phyloP scores from a whole-genome alignment of 2,797 vertebrate species.

The Bovichtus diacanthus region DNA sequence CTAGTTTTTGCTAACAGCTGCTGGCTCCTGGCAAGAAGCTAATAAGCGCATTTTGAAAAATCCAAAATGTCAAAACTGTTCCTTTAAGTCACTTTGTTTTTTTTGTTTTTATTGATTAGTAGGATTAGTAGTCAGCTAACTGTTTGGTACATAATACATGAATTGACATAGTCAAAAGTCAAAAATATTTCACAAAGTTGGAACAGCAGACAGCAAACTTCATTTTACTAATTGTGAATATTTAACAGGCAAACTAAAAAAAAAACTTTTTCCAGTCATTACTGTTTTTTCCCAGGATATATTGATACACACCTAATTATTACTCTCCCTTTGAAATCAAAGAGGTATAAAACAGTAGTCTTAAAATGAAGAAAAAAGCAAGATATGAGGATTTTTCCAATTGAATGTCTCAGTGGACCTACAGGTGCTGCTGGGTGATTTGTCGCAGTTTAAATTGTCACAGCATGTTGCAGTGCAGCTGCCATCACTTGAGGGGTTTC shows the following conservation, averaged over 20 bases:
- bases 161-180: background rate
- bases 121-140: background rate
- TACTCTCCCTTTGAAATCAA: background rate
- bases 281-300: background rate
- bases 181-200: background rate
- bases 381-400: too few species aligned
- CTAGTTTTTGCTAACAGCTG: background rate
- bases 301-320: background rate
- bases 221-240: background rate
- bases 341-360: background rate
- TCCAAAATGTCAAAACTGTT: background rate
- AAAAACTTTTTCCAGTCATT: background rate
- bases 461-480: conserved; percentile 29
- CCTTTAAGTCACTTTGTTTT: background rate
- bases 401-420: conserved; percentile 9
- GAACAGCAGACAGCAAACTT: background rate
- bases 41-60: background rate
- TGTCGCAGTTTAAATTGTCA: conserved; percentile 37
- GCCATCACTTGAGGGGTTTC: conserved; percentile 19
- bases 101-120: background rate
- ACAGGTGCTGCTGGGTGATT: conserved; percentile 44
- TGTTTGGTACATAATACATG: background rate
- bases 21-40: background rate
- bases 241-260: background rate
- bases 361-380: background rate